Evolutionary conservation across 1,140 invertebrate genomes (phyloP), one percentile per base, ranked within the genome.

Genomic region (Thrips palmi): DNA sequence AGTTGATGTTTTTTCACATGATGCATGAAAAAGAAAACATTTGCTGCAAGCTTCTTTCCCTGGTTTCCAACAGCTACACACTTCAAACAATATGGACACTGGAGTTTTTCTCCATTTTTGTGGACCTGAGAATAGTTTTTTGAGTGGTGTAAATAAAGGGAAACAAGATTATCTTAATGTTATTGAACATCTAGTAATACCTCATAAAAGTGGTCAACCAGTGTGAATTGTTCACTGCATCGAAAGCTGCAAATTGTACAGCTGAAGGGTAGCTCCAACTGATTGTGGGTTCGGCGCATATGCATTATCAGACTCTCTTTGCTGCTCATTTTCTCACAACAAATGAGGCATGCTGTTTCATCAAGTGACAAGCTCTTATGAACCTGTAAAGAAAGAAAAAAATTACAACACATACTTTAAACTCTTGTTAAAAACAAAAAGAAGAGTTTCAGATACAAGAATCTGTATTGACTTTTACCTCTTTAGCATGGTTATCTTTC

Each of bases 1-100:
- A 68, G 36, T 34, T 46, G 41, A 41, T 47, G 51, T 30, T 42
- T 46, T 44, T 50, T 36, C 22, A 55, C 47, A 28, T 56, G 54
- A 23, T 44, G 43, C 15, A 53, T 42, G 27, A 52, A 49, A 33
- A 49, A 47, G 17, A 45, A 47, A 2, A 49, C 29, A 30, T 45
- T 47, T 17, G 34, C 17, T 15, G 31, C 25, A 7, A 45, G 35
- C 6, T 15, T 14, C 10, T 35, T 28, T 14, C 33, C 40, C 10
- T 43, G 20, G 6, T 23, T 43, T 14, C 37, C 39, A 21, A 52
- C 44, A 10, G 44, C 29, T 5, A 56, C 45, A 39, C 73, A 66
- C 57, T 77, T 77, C 21, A 83, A 55, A 52, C 80, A 83, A 45
- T 70, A 71, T 4, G 77, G 77, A 50, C 80, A 83, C 45, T 76